Evolutionary conservation across 1,140 invertebrate genomes (phyloP).

Genomic region (Radopholus similis): DNA sequence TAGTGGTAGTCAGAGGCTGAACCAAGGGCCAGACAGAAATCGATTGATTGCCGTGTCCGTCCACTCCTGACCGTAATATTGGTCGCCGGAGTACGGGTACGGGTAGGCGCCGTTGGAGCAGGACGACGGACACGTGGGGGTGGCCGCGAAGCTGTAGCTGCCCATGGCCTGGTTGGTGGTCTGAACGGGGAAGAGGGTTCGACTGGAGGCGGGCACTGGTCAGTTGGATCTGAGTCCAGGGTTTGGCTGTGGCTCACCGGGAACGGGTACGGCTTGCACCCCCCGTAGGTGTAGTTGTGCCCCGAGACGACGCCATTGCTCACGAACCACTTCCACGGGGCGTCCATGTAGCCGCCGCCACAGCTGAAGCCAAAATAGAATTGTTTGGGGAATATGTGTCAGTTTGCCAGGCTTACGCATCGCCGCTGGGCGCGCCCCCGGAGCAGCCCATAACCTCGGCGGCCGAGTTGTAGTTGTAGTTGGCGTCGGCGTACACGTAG

Average conservation of each 20-base stretch:
- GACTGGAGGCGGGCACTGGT: too few relatives aligned
- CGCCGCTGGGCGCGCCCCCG: not conserved
- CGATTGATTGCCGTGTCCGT: too few relatives aligned
- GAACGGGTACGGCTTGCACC: conserved; percentile 1
- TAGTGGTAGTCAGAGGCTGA: not conserved
- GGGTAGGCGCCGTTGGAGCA: not conserved
- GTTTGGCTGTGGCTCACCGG: too few relatives aligned
- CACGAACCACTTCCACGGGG: not conserved
- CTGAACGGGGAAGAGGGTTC: too few relatives aligned
- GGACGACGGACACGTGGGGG: not conserved
- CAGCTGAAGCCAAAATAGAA: not conserved
- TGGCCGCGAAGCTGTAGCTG: too few relatives aligned
- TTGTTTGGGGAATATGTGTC: not conserved
- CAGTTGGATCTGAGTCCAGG: too few relatives aligned
- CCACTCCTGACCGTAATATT: not conserved
- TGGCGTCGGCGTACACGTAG: too few relatives aligned
- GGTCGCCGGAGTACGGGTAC: not conserved
- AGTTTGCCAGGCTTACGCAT: not conserved
- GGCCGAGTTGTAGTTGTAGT: not conserved
- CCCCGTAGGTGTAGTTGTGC: not conserved
- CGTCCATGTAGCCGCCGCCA: not conserved
- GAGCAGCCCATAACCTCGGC: not conserved
- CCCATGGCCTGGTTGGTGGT: not conserved
- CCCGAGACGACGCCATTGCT: not conserved
- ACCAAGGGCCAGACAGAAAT: not conserved